phyloP scores from a whole-genome alignment of 2,888 invertebrate genomes.

The Drosophila limbata region DNA sequence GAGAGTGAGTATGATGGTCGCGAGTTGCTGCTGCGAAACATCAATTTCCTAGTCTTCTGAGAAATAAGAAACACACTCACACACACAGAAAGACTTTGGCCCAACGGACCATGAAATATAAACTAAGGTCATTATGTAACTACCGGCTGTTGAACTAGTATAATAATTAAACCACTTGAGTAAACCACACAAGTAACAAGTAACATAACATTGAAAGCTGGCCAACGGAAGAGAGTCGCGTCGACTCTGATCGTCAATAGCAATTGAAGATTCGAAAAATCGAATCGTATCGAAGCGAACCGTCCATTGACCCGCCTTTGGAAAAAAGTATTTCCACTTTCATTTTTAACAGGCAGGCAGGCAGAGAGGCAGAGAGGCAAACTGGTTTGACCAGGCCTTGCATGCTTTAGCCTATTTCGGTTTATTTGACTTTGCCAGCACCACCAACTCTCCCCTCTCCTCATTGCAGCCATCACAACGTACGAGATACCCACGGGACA shows the following conservation, averaged over 20 bases:
- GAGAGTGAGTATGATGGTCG: slow-evolving; percentile 83
- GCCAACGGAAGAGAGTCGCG: slow-evolving; percentile 45
- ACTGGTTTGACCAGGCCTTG: slow-evolving; percentile 59
- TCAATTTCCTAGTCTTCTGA: slow-evolving; percentile 57
- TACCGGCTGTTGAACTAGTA: slow-evolving; percentile 51
- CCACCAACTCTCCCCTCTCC: slow-evolving; percentile 9
- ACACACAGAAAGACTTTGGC: not conserved
- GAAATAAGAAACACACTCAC: slow-evolving; percentile 1
- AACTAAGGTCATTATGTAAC: slow-evolving; percentile 65
- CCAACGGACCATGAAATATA: slow-evolving; percentile 37
- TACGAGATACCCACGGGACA: slow-evolving; percentile 84
- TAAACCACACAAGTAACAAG: slow-evolving; percentile 18
- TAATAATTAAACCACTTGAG: slow-evolving; percentile 53
- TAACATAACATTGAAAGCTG: slow-evolving; percentile 48
- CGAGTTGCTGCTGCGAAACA: slow-evolving; percentile 58
- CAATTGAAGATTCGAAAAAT: slow-evolving; percentile 16
- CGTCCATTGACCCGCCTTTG: slow-evolving; percentile 62
- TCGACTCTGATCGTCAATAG: not conserved
- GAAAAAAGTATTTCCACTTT: slow-evolving; percentile 60
- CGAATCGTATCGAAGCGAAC: slow-evolving; percentile 10
- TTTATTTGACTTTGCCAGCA: slow-evolving; percentile 33
- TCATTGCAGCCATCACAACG: slow-evolving; percentile 81
- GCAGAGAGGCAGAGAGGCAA: slow-evolving; percentile 18
- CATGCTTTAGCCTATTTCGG: slow-evolving; percentile 58
- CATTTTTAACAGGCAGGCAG: slow-evolving; percentile 44